Base-by-base conservation (phyloP, 1,140 invertebrate species). In the Lysiphlebus fabarum region DNA sequence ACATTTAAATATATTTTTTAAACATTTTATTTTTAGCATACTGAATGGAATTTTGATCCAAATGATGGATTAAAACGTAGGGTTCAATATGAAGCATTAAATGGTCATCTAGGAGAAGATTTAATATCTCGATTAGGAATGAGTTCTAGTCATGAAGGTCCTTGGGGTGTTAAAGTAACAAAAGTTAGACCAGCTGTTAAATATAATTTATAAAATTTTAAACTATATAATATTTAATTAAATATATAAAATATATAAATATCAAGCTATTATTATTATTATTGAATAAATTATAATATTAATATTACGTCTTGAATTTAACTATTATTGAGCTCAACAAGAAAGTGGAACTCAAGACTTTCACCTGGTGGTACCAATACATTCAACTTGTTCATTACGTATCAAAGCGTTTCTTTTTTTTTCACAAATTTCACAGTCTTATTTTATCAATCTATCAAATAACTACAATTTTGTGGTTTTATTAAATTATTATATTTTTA, bases 11-110 rank as follows among this genome's bases (percentile, higher is more conserved):
- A 9, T 1, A 12, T 34, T 44, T 34, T 14, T 44, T 50, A 34
- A 14, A 40, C 7, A 42, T 51, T 12, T 59, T 51, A 51, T 61
- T 7, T 44, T 7, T 14, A 78, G 76, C 59, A 62, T 64, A 74
- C 74, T 2, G 51, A 70, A 12, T 78, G 75, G 76, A 44, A 77
- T 42, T 70, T 78, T n/a, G 54, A 77, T 62, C 75, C 76, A 48
- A 67, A 77, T 9, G 51, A 66, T 10, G 75, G 75, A 34, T 67
- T 71, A 42, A 58, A 69, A 38, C 70, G 73, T 48, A 65, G 71
- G 48, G 59, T 53, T 8, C 64, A 60, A 26, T 78, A 70, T 61
- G 71, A 74, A 17, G 48, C 63, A 33, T 65, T 73, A 33, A 77
- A 77, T 53, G 76, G 76, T 7, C 51, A 26, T 11, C 61, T 55